Evolutionary conservation across 2,797 vertebrate genomes (phyloP).

Genomic region (Enteromius mattozi): DNA sequence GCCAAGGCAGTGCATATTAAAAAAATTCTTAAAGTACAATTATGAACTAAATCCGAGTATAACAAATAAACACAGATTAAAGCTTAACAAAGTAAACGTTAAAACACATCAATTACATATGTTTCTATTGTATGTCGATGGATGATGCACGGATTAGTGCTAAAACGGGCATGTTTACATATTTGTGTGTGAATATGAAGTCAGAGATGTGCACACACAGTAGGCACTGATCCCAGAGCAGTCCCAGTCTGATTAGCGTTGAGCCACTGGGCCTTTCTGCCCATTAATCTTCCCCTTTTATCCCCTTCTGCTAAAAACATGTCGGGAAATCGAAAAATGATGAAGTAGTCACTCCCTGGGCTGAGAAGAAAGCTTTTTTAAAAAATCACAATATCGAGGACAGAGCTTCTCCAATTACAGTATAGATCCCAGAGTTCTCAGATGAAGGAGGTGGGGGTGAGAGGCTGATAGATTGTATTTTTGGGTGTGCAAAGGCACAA

Average conservation of each 20-base stretch:
- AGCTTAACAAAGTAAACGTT: background rate
- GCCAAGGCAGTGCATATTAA: background rate
- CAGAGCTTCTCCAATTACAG: slow-evolving; percentile 73
- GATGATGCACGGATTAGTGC: slow-evolving; percentile 1
- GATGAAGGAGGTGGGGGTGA: slow-evolving; percentile 2
- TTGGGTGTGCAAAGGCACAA: slow-evolving; percentile 45
- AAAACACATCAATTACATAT: background rate
- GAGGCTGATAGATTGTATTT: slow-evolving; percentile 25
- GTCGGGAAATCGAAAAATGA: slow-evolving; percentile 75
- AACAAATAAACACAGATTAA: background rate
- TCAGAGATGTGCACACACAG: slow-evolving; percentile 22
- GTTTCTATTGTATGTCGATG: background rate
- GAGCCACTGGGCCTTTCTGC: slow-evolving; percentile 64
- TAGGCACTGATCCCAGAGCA: slow-evolving; percentile 68
- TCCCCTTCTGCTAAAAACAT: slow-evolving; percentile 70
- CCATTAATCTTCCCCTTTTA: slow-evolving; percentile 76
- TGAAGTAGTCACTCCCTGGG: slow-evolving; percentile 72
- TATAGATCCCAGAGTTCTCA: slow-evolving; percentile 38
- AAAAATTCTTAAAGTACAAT: background rate
- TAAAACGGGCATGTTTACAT: slow-evolving; percentile 9
- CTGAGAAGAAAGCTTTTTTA: slow-evolving; percentile 64
- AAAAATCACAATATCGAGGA: slow-evolving; percentile 76
- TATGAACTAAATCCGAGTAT: background rate
- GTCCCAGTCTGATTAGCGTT: slow-evolving; percentile 67
- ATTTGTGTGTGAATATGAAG: slow-evolving; percentile 3